Conservation (phyloP, 2,797 vertebrate genomes). For the Coreius guichenoti region DNA sequence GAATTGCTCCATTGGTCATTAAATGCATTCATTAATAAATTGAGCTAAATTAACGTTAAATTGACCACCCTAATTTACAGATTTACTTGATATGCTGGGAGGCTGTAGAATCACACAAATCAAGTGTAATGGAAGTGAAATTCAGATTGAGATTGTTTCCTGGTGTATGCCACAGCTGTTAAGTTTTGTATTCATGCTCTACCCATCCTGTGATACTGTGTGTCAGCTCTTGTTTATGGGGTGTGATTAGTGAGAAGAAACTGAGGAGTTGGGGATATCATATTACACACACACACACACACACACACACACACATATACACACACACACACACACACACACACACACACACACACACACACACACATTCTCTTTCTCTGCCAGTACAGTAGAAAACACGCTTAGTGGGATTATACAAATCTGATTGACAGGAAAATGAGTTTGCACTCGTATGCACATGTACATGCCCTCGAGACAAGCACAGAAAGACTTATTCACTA, state of each 20-base stretch:
- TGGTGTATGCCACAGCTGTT: conserved; percentile 19
- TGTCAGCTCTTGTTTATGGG: conserved; percentile 37
- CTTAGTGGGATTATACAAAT: conserved; percentile 33
- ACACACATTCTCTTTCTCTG: conserved; percentile 24
- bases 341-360: conserved; percentile 3
- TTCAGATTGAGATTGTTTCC: background rate
- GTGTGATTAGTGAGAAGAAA: conserved; percentile 41
- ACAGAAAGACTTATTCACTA: conserved; percentile 28
- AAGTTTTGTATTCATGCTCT: background rate
- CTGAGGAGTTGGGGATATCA: conserved; percentile 10
- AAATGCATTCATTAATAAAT: background rate
- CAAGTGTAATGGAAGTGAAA: background rate
- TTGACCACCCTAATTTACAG: background rate
- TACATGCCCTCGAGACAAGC: conserved; percentile 25
- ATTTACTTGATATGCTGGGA: background rate
- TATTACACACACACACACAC: conserved; percentile 7
- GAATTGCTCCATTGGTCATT: background rate
- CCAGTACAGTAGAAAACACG: conserved; percentile 42
- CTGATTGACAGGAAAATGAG: conserved; percentile 30
- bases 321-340: conserved; percentile 1
- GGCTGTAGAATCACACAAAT: background rate
- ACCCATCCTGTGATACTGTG: conserved; percentile 16
- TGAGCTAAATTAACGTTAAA: background rate
- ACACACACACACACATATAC: too few species aligned
- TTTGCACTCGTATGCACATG: conserved; percentile 39